Conservation (phyloP, 2,888 invertebrate genomes). For the Notodonta ziczac region DNA sequence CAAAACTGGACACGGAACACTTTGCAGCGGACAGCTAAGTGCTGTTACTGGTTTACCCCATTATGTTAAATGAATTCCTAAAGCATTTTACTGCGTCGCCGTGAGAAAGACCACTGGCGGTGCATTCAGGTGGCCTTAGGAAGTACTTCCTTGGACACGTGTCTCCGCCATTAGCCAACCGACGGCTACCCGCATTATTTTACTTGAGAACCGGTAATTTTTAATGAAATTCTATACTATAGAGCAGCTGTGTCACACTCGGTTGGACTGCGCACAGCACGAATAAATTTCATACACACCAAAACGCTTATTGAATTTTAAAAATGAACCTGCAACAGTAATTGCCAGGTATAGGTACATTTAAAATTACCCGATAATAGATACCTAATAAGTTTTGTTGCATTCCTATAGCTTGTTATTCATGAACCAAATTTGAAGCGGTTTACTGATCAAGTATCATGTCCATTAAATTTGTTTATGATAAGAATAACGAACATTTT, state of each 20-base stretch:
- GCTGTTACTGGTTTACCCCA: constrained; percentile 62
- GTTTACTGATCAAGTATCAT: too few relatives aligned
- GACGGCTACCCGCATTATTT: constrained; percentile 76
- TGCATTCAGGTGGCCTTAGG: constrained; percentile 68
- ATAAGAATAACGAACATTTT: too few relatives aligned
- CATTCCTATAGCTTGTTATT: too few relatives aligned
- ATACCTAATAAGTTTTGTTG: too few relatives aligned
- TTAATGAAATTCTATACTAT: constrained; percentile 79
- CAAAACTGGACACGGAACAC: constrained; percentile 11
- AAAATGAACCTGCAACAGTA: constrained; percentile 20
- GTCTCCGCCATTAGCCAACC: constrained; percentile 64
- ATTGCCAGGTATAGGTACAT: background rate
- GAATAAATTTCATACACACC: constrained; percentile 65
- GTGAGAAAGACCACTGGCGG: constrained; percentile 69
- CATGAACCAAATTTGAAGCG: too few relatives aligned
- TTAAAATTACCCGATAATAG: background rate
- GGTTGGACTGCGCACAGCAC: constrained; percentile 54
- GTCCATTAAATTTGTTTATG: background rate
- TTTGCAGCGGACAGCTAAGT: constrained; percentile 55
- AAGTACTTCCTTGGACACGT: constrained; percentile 72
- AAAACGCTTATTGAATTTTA: constrained; percentile 62
- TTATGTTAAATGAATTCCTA: constrained; percentile 61
- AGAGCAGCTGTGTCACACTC: constrained; percentile 75
- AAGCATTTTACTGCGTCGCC: constrained; percentile 58
- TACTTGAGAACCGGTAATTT: constrained; percentile 73